These are phyloP conservation scores for Malachius bipustulatus DNA, from an alignment of 2,888 invertebrate genomes.

Conservation along the genomic window DNA sequence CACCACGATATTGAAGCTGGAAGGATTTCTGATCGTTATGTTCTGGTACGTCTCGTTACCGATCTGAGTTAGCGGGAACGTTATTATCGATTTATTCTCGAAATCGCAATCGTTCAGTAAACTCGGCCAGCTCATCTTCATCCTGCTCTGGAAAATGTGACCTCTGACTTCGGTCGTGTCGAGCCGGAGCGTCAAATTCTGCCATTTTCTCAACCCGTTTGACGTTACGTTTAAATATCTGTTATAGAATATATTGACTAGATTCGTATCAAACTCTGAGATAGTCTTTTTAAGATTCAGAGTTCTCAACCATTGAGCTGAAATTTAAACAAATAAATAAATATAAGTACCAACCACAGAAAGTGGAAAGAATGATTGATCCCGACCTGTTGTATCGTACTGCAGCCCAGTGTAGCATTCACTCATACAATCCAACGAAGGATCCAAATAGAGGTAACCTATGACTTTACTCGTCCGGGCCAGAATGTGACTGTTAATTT, in stretches of 20 bases:
- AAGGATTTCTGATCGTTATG: constrained; percentile 62
- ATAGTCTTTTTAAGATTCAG: constrained; percentile 51
- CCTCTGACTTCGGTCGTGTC: constrained; percentile 62
- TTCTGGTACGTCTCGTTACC: constrained; percentile 54
- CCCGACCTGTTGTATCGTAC: constrained; percentile 49
- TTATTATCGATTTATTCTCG: constrained; percentile 40
- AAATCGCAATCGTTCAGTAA: constrained; percentile 31
- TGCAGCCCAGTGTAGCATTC: constrained; percentile 69
- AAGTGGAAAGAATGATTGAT: constrained; percentile 1
- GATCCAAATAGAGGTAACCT: constrained; percentile 58
- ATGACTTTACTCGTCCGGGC: constrained; percentile 42
- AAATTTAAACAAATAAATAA: constrained; percentile 32
- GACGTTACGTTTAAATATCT: constrained; percentile 44
- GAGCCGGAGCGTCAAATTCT: constrained; percentile 60
- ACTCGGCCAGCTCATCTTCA: constrained; percentile 58
- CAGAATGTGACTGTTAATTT: constrained; percentile 39
- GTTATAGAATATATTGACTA: constrained; percentile 49
- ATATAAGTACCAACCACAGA: constrained; percentile 6
- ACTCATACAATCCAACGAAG: constrained; percentile 56
- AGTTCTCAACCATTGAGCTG: constrained; percentile 56
- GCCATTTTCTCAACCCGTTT: constrained; percentile 39
- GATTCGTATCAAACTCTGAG: constrained; percentile 56
- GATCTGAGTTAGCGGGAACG: constrained; percentile 63
- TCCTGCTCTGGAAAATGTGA: constrained; percentile 52
- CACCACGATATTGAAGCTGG: constrained; percentile 54